A percentile compares a stretch with the other conserved stretches of the same genome.
Evolutionary conservation across 2,797 vertebrate genomes (phyloP).

Genomic region (Gadopsis bispinosus): DNA sequence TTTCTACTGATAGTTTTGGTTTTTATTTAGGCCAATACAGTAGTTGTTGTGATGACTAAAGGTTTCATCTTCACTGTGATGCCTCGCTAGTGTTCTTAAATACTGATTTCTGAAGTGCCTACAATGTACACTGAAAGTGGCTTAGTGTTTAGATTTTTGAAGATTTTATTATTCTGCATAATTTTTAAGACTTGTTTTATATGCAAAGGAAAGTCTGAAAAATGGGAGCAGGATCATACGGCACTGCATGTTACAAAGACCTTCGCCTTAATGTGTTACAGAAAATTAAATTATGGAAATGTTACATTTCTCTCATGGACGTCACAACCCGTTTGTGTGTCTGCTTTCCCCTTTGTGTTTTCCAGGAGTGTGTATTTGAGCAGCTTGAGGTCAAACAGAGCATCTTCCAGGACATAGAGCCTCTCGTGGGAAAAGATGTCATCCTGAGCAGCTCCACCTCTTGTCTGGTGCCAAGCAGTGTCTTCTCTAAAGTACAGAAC

Average conservation of each 20-base stretch:
- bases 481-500: conserved; percentile 89
- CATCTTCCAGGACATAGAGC: conserved; percentile 90
- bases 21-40: not conserved
- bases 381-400: conserved; percentile 90
- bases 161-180: not conserved
- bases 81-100: not conserved
- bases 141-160: not conserved
- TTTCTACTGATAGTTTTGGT: too few relatives aligned
- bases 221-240: not conserved
- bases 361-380: conserved; percentile 95
- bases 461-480: conserved; percentile 91
- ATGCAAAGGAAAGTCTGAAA: not conserved
- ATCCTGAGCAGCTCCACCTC: conserved; percentile 96
- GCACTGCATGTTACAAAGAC: not conserved
- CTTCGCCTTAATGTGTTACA: not conserved
- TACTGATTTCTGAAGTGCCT: not conserved
- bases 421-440: conserved; percentile 80
- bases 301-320: not conserved
- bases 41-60: not conserved
- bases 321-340: not conserved
- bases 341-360: not conserved
- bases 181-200: not conserved
- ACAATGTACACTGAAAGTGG: not conserved
- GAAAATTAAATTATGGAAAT: not conserved
- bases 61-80: not conserved